Percentiles rank a stretch among this genome's conserved stretches.
Evolutionary conservation across 2,888 invertebrate species (phyloP).

Genomic region (Eupithecia inturbata): DNA sequence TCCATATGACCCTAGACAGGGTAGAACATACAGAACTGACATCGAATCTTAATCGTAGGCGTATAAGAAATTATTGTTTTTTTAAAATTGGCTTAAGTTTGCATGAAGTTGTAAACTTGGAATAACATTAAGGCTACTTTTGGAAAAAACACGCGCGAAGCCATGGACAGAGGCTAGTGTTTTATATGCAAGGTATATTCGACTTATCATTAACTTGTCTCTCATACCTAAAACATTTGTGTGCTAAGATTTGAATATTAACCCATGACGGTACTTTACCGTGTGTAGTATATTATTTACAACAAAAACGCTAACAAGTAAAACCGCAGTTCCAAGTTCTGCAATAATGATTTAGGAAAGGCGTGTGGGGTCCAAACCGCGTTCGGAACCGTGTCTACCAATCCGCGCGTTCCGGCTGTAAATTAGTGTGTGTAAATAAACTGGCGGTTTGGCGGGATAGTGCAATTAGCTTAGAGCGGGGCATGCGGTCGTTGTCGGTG

Average conservation of each 20-base stretch:
- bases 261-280: background rate
- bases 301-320: conserved; percentile 30
- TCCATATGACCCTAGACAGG: background rate
- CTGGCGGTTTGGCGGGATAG: conserved; percentile 35
- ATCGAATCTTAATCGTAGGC: too few species aligned
- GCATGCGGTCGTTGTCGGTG: too few species aligned
- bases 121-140: background rate
- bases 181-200: background rate
- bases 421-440: conserved; percentile 37
- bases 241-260: background rate
- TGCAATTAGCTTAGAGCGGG: conserved; percentile 25
- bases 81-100: too few species aligned
- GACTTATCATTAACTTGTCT: background rate
- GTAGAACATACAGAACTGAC: too few species aligned
- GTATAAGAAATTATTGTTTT: too few species aligned
- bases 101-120: background rate
- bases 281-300: background rate
- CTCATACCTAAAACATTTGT: background rate
- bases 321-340: conserved; percentile 33
- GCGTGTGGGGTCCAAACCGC: conserved; percentile 34
- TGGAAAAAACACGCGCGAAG: background rate
- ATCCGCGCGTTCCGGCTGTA: conserved; percentile 25
- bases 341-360: conserved; percentile 21
- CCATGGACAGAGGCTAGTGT: background rate
- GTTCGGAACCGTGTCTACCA: background rate